Base-by-base conservation (phyloP, 2,888 invertebrate species). In the Syritta pipiens region DNA sequence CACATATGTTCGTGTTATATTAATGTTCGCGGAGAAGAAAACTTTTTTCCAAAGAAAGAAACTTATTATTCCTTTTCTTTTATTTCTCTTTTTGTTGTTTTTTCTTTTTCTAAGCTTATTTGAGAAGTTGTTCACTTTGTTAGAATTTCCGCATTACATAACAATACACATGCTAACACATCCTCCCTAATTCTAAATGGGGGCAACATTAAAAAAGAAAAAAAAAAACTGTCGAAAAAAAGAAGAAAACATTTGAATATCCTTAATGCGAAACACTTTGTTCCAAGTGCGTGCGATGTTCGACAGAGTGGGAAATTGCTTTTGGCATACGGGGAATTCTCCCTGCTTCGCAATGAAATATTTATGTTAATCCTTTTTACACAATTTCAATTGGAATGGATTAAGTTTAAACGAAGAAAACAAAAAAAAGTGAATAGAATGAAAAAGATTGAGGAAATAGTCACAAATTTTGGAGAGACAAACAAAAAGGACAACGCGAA, bases 71-170 rank as follows among this genome's bases (percentile, higher is more conserved):
- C n/a, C n/a, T n/a, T n/a, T n/a, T n/a, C n/a, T n/a, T n/a, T n/a
- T n/a, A n/a, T n/a, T n/a, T n/a, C n/a, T n/a, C 30, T 30, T 28
- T 44, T 10, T n/a, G n/a, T n/a, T n/a, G n/a, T n/a, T 12, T 37
- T 14, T 37, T 62, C 32, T 51, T 19, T 51, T 75, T 10, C 24
- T 48, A 68, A 68, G 63, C 71, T 63, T 46, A 59, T 71, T 63
- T 51, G 32, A 69, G 30, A 71, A 71, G 65, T 71, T 77, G 59
- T 77, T 77, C 72, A 65, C 65, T 67, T 77, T 48, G 65, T 71
- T 53, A 53, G 53, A 72, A 57, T 59, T 63, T 65, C n/a, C 71
- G 46, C 26, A 77, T 65, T 65, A 77, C 53, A 55, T 17, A 22
- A 35, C 65, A 59, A 55, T 67, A 59, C 59, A 69, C 51, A 60